These are phyloP conservation scores for Coracias cyanogaster DNA, from an alignment of 2,797 vertebrate genomes.

Conservation along the genomic window DNA sequence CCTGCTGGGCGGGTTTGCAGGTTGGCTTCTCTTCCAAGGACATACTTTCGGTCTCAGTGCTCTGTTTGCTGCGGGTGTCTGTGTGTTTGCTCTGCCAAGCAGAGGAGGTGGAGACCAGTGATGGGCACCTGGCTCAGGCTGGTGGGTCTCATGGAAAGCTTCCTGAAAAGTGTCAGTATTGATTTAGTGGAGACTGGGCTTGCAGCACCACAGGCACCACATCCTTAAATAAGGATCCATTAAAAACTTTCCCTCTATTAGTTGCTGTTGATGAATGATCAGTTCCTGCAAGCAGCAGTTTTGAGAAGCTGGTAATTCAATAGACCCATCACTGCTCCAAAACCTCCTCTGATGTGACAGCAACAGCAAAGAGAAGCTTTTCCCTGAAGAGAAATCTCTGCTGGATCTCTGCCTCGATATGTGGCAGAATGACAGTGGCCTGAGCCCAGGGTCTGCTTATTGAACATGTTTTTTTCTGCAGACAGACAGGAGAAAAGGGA, in stretches of 20 bases:
- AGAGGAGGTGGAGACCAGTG: background rate
- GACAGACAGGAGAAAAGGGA: background rate
- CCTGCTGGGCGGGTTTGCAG: too few species aligned
- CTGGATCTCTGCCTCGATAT: background rate
- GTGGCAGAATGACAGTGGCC: background rate
- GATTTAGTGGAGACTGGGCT: background rate
- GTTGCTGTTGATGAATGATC: background rate
- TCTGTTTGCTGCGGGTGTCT: background rate
- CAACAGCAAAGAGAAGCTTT: background rate
- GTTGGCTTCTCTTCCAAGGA: background rate
- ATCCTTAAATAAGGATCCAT: background rate
- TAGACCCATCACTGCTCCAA: background rate
- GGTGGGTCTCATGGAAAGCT: background rate
- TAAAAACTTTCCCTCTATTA: background rate
- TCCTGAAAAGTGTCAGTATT: background rate
- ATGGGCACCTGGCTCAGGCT: rapidly evolving
- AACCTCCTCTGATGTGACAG: background rate
- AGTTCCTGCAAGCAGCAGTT: background rate
- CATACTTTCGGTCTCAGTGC: background rate
- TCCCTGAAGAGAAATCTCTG: background rate
- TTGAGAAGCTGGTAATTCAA: background rate
- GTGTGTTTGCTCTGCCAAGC: background rate
- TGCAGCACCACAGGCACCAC: background rate
- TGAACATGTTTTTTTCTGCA: background rate
- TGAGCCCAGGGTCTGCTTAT: background rate